These are phyloP conservation scores for Hydrolagus colliei DNA, from an alignment of 2,797 vertebrate genomes.

Conservation along the genomic window DNA sequence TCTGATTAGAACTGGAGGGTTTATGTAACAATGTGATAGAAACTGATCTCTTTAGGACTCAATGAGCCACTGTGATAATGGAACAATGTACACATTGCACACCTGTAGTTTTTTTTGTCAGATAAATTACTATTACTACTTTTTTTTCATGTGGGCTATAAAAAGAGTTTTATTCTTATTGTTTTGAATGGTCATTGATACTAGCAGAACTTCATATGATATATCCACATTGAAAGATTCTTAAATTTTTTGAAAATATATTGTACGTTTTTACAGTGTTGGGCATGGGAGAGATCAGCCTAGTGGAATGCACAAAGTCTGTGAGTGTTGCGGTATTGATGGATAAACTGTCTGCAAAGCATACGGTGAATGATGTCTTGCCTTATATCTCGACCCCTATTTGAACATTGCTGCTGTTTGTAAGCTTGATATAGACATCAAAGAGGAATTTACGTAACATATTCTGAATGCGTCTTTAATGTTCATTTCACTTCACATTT, in stretches of 20 bases:
- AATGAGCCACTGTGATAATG: neutral
- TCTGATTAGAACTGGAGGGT: neutral
- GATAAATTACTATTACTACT: neutral
- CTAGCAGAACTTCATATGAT: too few species aligned
- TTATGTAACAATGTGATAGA: neutral
- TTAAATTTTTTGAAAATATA: too few species aligned
- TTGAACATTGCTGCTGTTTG: neutral
- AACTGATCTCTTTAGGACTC: neutral
- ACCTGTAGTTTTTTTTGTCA: neutral
- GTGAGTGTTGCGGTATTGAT: neutral
- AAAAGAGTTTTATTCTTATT: neutral
- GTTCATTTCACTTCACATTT: neutral
- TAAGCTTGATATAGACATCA: neutral
- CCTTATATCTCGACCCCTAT: neutral
- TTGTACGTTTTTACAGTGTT: neutral
- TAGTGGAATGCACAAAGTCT: neutral
- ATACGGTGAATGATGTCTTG: neutral
- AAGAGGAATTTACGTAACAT: neutral
- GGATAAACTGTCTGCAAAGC: too few species aligned
- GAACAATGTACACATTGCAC: neutral
- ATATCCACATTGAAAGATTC: too few species aligned
- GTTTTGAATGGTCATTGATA: constrained; percentile 4
- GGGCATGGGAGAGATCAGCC: neutral
- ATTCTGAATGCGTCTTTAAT: neutral
- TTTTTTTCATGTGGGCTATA: neutral